These are phyloP conservation scores for Oryzias melastigma DNA, from an alignment of 2,113 vertebrate species.

Conservation along the genomic window DNA sequence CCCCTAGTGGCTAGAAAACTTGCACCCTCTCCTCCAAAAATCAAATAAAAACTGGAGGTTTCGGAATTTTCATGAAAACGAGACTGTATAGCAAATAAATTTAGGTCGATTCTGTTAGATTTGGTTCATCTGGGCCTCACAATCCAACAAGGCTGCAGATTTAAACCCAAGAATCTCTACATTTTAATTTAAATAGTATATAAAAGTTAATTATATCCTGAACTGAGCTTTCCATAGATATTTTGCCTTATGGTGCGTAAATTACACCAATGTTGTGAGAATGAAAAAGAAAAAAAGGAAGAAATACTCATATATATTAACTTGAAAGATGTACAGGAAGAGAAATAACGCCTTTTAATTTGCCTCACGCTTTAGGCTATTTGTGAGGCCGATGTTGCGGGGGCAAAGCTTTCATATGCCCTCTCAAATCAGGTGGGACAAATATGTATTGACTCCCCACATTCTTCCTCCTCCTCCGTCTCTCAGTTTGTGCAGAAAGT, in stretches of 20 bases:
- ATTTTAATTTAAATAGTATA: neutral
- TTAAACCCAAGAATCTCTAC: too few relatives aligned
- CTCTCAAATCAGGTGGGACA: constrained; percentile 67
- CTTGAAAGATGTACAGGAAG: constrained; percentile 25
- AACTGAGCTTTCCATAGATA: constrained; percentile 39
- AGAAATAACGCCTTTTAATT: constrained; percentile 72
- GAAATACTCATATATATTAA: constrained; percentile 1
- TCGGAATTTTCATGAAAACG: neutral
- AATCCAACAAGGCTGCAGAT: too few relatives aligned
- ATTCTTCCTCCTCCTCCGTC: constrained; percentile 10
- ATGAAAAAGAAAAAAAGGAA: constrained; percentile 4
- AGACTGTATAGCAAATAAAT: neutral
- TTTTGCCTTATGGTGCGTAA: constrained; percentile 38
- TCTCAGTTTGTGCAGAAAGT: constrained; percentile 42
- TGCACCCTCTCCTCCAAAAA: neutral
- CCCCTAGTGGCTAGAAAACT: constrained; percentile 65
- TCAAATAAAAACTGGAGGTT: neutral
- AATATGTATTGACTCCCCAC: constrained; percentile 53
- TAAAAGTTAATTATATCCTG: constrained; percentile 12
- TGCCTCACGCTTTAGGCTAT: constrained; percentile 72
- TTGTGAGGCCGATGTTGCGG: constrained; percentile 69
- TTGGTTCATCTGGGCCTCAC: too few relatives aligned
- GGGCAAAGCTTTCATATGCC: constrained; percentile 55
- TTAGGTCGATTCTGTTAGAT: too few relatives aligned
- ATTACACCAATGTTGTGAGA: constrained; percentile 11